These are phyloP conservation scores for Apis cerana DNA, from an alignment of 1,140 invertebrate genomes.

Conservation along the genomic window DNA sequence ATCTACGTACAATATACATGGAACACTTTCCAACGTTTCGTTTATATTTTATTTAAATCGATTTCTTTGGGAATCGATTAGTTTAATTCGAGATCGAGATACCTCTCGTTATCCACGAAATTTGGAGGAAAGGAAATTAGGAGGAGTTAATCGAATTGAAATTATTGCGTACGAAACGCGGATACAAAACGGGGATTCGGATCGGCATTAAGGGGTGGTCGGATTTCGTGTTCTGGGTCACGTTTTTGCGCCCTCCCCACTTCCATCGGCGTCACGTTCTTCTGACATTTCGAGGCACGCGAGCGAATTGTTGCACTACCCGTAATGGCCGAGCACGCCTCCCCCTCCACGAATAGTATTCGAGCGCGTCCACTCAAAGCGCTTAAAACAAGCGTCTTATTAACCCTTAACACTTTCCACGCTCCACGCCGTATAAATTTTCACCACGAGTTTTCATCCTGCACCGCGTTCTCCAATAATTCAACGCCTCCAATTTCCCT, in stretches of 20 bases:
- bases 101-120: no score
- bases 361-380: slow-evolving; percentile 29
- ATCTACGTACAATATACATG: no score
- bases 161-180: no score
- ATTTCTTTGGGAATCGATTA: not conserved
- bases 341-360: not conserved
- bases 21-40: no score
- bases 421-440: slow-evolving; percentile 38
- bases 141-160: no score
- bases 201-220: no score
- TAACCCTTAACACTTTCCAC: slow-evolving; percentile 45
- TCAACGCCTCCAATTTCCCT: slow-evolving; percentile 58
- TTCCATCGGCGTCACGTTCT: slow-evolving; percentile 4
- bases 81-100: no score
- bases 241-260: not conserved
- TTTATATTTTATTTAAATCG: slow-evolving; percentile 16
- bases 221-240: slow-evolving; percentile 41
- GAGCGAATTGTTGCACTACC: slow-evolving; percentile 15
- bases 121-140: no score
- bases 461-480: slow-evolving; percentile 37
- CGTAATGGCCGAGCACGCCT: slow-evolving; percentile 5
- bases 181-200: no score
- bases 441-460: slow-evolving; percentile 17
- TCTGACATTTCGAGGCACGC: slow-evolving; percentile 37
- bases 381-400: slow-evolving; percentile 43